Base-by-base conservation (phyloP, 2,113 vertebrate species). In the Muscicapa adusta region DNA sequence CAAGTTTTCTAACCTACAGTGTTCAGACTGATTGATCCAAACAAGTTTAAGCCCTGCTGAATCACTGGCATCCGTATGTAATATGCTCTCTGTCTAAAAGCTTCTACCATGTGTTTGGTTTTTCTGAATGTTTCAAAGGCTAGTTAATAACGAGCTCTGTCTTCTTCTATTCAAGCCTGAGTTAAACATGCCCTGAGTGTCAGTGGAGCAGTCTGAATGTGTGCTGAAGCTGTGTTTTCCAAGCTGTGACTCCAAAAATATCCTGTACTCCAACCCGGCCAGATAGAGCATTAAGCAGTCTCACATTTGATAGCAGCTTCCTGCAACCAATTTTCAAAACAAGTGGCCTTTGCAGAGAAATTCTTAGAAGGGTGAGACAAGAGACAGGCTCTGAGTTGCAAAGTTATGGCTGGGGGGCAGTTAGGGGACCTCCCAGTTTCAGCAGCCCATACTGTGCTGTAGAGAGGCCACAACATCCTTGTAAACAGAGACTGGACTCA, bases 401-500 rank as follows among this genome's bases (percentile, higher is more conserved):
- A 48, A 79, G 71, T 66, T 56, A 18, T 23, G 48, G 74, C 4
- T 76, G 76, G 42, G 57, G 67, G 83, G 34, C 43, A 66, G 45
- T 74, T 42, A 62, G 56, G 53, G 76, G 68, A 72, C 51, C 60
- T 88, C 84, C 85, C 77, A 87, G 73, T 81, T 50, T 84, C 65
- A 87, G 87, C 81, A 85, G 68, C 73, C 62, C 50, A 57, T 58
- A 68, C 57, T 78, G 78, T 26, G 38, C 71, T 83, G 50, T 79
- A 79, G 5, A 88, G 90, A 91, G 94, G 96, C 96, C 96, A 96
- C 97, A 95, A 86, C 94, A 95, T 95, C 95, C 96, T 92, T 96
- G 96, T 98, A 97, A 96, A 96, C 91, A 96, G 91, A 96, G 93
- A 70, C 93, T 83, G 78, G 93, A 77, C 92, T 97, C 97, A 98